Conservation (phyloP, 2,888 invertebrate species). For the Drosophila eohydei region DNA sequence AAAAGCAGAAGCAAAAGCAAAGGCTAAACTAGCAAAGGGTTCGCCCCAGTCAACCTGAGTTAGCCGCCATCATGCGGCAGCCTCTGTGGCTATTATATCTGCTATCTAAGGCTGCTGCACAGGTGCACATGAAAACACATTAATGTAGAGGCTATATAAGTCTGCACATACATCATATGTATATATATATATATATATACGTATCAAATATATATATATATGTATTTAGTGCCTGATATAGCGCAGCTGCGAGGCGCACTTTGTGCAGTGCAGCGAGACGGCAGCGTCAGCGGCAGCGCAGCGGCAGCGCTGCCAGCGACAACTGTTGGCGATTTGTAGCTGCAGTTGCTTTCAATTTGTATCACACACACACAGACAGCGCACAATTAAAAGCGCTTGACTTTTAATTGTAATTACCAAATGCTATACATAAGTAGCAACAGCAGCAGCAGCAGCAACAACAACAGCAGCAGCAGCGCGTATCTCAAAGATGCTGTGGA, state of each 20-base stretch:
- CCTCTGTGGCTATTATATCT: constrained; percentile 27
- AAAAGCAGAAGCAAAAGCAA: neutral
- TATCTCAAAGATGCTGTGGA: constrained; percentile 73
- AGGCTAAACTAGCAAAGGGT: constrained; percentile 4
- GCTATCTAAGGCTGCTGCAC: constrained; percentile 51
- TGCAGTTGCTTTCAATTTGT: constrained; percentile 69
- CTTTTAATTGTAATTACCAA: constrained; percentile 78
- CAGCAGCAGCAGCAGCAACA: constrained; percentile 25
- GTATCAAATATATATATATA: constrained; percentile 1
- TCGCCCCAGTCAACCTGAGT: constrained; percentile 23
- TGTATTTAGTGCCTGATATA: constrained; percentile 41
- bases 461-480: constrained; percentile 35
- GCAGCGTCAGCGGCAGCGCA: constrained; percentile 12
- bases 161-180: constrained; percentile 1
- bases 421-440: constrained; percentile 67
- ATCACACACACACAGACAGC: constrained; percentile 32
- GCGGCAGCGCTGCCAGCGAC: constrained; percentile 44
- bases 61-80: constrained; percentile 11
- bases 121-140: constrained; percentile 69
- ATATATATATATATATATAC: constrained; percentile 28
- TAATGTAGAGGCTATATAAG: constrained; percentile 39
- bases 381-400: constrained; percentile 72
- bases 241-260: constrained; percentile 45
- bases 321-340: constrained; percentile 71
- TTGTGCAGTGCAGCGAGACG: constrained; percentile 65